Conservation (phyloP, 2,797 vertebrate genomes). For the Linurgus olivaceus region DNA sequence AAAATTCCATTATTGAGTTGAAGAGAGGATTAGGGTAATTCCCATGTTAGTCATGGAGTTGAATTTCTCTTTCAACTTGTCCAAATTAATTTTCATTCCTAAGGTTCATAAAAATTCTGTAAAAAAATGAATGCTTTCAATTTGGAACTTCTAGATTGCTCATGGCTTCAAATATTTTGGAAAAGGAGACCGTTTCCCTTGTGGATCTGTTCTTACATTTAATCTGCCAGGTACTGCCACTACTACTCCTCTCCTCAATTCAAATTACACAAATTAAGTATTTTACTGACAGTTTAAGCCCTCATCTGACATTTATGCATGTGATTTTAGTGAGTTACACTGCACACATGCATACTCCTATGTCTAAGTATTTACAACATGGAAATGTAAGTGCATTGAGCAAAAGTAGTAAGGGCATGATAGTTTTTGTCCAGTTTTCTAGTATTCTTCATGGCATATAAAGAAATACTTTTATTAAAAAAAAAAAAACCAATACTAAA, state of each 20-base stretch:
- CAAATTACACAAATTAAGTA: background rate
- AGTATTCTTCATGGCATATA: background rate
- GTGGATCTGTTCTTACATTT: background rate
- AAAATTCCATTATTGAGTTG: slow-evolving; percentile 55
- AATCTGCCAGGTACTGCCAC: background rate
- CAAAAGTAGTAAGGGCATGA: background rate
- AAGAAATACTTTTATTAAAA: background rate
- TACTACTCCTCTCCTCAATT: background rate
- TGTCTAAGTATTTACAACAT: background rate
- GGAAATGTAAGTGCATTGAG: background rate
- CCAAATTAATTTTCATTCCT: slow-evolving; percentile 63
- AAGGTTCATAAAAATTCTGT: slow-evolving; percentile 30
- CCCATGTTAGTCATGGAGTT: slow-evolving; percentile 61
- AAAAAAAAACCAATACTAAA: background rate
- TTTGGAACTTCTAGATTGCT: slow-evolving; percentile 31
- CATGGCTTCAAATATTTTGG: slow-evolving; percentile 8
- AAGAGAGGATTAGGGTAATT: slow-evolving; percentile 62
- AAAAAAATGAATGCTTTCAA: slow-evolving; percentile 35
- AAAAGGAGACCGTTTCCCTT: background rate
- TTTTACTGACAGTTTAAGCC: background rate
- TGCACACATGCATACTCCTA: background rate
- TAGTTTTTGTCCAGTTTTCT: background rate
- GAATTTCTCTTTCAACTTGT: slow-evolving; percentile 62
- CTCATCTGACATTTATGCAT: background rate
- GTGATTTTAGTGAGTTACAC: background rate